These are phyloP conservation scores for Gallinago media DNA, from an alignment of 2,113 vertebrate species.

Conservation along the genomic window DNA sequence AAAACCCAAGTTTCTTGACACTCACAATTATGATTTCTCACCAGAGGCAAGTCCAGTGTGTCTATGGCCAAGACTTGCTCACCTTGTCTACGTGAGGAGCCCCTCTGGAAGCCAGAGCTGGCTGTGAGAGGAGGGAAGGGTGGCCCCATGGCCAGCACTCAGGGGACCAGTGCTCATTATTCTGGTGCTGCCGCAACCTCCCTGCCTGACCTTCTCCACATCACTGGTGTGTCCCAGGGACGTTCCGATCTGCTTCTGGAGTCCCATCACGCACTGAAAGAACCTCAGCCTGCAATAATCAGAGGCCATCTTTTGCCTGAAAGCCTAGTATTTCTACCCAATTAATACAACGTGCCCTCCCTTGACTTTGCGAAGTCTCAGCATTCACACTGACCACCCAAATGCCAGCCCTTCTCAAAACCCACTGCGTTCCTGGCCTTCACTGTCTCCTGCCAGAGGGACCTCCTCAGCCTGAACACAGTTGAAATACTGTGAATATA, in stretches of 20 bases:
- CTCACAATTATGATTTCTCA: background rate
- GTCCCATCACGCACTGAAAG: background rate
- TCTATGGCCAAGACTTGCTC: background rate
- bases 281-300: background rate
- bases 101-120: background rate
- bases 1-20: constrained; percentile 22
- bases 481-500: too few relatives aligned
- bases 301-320: background rate
- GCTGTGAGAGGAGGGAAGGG: background rate
- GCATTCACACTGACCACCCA: background rate
- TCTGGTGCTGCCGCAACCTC: background rate
- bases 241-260: background rate
- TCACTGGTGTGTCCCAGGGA: background rate
- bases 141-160: background rate
- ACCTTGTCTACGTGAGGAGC: background rate
- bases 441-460: accelerated
- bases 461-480: background rate
- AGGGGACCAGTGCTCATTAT: background rate
- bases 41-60: background rate
- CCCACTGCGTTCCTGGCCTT: accelerated
- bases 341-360: background rate
- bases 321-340: background rate
- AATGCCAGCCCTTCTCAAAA: background rate
- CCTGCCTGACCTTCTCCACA: background rate
- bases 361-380: background rate